Evolutionary conservation across 2,113 vertebrate genomes (phyloP).

Genomic region (Heterochromis multidens): DNA sequence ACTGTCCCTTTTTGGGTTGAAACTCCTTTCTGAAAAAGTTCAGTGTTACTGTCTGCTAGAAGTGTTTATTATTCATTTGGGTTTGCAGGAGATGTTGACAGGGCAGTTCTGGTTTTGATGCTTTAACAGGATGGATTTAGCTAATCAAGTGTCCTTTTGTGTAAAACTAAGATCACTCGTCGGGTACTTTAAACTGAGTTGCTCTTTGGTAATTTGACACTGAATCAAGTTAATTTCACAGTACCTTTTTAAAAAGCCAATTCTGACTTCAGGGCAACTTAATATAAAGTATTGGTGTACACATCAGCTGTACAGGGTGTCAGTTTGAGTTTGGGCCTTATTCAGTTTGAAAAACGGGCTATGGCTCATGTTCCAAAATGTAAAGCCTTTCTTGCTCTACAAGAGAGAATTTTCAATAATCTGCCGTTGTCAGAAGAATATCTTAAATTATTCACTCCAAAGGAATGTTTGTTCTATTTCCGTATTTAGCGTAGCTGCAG

Average conservation of each 20-base stretch:
- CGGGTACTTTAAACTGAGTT: conserved; percentile 38
- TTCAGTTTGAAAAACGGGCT: neutral
- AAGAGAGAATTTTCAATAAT: neutral
- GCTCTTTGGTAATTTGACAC: conserved; percentile 21
- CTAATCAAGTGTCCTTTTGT: conserved; percentile 67
- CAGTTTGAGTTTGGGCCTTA: conserved; percentile 25
- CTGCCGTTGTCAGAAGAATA: conserved; percentile 21
- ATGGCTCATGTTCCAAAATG: conserved; percentile 1
- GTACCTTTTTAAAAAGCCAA: neutral
- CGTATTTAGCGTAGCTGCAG: conserved; percentile 8
- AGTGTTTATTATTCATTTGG: conserved; percentile 31
- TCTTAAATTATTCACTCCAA: neutral
- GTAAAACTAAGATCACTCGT: conserved; percentile 33
- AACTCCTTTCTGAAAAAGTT: conserved; percentile 18
- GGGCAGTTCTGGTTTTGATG: conserved; percentile 48
- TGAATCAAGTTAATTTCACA: conserved; percentile 3
- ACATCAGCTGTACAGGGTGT: conserved; percentile 2
- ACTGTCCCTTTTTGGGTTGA: conserved; percentile 18
- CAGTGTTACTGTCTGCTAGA: conserved; percentile 37
- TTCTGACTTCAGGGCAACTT: conserved; percentile 50
- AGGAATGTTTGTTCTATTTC: conserved; percentile 21
- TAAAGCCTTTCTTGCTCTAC: neutral
- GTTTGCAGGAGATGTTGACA: conserved; percentile 4
- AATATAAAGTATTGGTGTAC: conserved; percentile 20
- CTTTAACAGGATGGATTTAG: conserved; percentile 60